Evolutionary conservation across 2,888 invertebrate species (phyloP), one percentile per base, ranked within the genome.

Genomic region (Hartigia nigra): DNA sequence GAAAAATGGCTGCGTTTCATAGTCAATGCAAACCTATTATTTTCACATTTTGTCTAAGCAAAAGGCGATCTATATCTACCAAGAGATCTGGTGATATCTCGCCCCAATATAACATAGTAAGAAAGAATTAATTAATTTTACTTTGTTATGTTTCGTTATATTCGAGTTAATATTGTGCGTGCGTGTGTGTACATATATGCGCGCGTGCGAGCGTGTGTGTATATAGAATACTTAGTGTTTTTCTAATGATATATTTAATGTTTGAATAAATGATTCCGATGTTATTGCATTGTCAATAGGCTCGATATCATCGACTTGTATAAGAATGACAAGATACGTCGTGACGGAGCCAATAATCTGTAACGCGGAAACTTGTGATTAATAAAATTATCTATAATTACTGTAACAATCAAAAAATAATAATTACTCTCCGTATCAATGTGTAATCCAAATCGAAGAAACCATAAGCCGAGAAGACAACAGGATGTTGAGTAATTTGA

Each of bases 241-340:
- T 55, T 55, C 14, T 55, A 23, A 5, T 1, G 39, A 55, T 23
- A 23, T 55, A 55, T 55, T 55, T 2, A 55, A 35, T 35, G 35
- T 9, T 35, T 4, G 35, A 35, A 35, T 35, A 4, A 35, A 23
- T 55, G 39, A 9, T 55, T 55, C 9, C 23, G 2, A 14, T 23
- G 39, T 5, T 0, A 55, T 9, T 5, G 5, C 39, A 23, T 1
- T 55, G 39, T 23, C 23, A 55, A 23, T 23, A 9, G 72, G 72
- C 12, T 31, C 0, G 9, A 82, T 72, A 23, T 85, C 77, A 14
- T 79, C 80, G 55, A 86, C 82, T 83, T 90, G 89, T 31, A 89
- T 88, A 32, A 89, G 80, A 77, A 89, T 88, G 23, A 89, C 85
- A 36, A 89, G 84, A 74, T 89, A 89, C 1, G 89, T 89, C 34